These are phyloP conservation scores for Esox lucius DNA, from an alignment of 2,797 vertebrate species.

Conservation along the genomic window DNA sequence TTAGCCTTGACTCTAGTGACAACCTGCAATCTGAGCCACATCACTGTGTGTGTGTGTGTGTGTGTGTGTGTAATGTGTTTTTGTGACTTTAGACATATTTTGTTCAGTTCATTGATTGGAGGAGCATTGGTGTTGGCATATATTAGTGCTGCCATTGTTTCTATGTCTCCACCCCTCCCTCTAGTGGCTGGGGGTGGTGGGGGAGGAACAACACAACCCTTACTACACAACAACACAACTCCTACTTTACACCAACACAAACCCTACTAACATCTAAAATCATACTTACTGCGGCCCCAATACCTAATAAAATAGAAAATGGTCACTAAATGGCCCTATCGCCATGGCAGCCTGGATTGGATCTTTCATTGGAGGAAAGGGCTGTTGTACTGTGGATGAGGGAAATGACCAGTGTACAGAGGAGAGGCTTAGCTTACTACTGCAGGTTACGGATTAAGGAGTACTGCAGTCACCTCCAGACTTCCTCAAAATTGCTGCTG, in stretches of 20 bases:
- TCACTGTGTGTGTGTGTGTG: conserved; percentile 8
- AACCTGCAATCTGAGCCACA: conserved; percentile 27
- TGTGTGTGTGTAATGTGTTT: conserved; percentile 19
- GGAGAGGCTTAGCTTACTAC: conserved; percentile 28
- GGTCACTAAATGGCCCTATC: conserved; percentile 19
- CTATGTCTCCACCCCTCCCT: not conserved
- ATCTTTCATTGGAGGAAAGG: conserved; percentile 26
- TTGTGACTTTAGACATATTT: conserved; percentile 22
- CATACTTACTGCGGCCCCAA: not conserved
- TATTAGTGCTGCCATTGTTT: conserved; percentile 8
- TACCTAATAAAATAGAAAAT: conserved; percentile 13
- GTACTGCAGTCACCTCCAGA: conserved; percentile 24
- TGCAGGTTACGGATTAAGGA: conserved; percentile 48
- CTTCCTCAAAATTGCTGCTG: conserved; percentile 27
- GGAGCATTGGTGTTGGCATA: conserved; percentile 42
- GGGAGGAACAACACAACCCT: conserved; percentile 22
- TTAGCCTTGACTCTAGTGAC: conserved; percentile 27
- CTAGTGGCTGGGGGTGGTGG: conserved; percentile 26
- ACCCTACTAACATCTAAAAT: not conserved
- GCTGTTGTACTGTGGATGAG: not conserved
- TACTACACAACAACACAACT: no score
- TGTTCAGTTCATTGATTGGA: conserved; percentile 32
- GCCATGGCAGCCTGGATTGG: conserved; percentile 18
- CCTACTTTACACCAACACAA: not conserved
- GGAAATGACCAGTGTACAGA: conserved; percentile 6